Conservation (phyloP, 2,797 vertebrate genomes). For the Cichlasoma orientale region DNA sequence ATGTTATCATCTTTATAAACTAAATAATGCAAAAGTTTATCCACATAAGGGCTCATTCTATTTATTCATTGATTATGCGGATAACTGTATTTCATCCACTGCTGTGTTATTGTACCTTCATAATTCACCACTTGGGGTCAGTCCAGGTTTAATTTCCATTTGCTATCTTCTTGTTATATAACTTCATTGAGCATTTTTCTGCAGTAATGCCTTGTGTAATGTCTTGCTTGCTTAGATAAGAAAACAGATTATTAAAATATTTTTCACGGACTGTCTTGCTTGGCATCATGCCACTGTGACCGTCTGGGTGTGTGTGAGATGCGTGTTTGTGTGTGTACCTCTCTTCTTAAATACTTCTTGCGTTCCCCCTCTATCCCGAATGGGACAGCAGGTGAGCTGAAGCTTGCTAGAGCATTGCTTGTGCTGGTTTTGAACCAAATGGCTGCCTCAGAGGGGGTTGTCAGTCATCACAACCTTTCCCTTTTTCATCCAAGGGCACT, state of each 20-base stretch:
- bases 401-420: conserved; percentile 80
- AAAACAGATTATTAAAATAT: conserved; percentile 15
- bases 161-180: conserved; percentile 19
- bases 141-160: conserved; percentile 17
- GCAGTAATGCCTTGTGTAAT: conserved; percentile 28
- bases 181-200: conserved; percentile 12
- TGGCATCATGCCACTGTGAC: conserved; percentile 30
- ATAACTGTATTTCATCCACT: too few species aligned
- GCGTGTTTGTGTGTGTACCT: conserved; percentile 70
- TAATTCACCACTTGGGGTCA: conserved; percentile 71
- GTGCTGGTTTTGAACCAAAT: conserved; percentile 74
- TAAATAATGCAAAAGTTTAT: too few species aligned
- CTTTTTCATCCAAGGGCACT: conserved; percentile 75
- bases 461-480: conserved; percentile 79
- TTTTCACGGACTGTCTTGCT: conserved; percentile 36
- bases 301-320: conserved; percentile 36
- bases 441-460: conserved; percentile 78
- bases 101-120: conserved; percentile 48
- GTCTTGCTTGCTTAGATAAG: conserved; percentile 30
- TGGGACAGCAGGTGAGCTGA: conserved; percentile 90
- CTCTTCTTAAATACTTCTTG: conserved; percentile 82
- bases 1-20: too few species aligned
- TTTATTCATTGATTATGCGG: not conserved
- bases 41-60: not conserved
- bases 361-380: conserved; percentile 82